Conservation (phyloP, 2,888 invertebrate genomes). For the Parnassius apollo region DNA sequence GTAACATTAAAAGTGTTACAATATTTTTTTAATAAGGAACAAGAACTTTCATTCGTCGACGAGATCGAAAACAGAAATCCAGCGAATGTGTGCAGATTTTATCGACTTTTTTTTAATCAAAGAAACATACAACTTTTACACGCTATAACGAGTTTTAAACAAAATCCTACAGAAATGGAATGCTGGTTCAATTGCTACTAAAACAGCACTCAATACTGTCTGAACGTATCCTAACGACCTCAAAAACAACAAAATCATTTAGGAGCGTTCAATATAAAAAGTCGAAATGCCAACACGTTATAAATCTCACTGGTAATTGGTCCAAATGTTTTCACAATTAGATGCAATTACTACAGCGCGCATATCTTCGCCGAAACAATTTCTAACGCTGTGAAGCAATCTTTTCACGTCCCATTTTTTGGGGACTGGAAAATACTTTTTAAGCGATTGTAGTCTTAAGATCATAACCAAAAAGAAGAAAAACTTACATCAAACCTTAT, state of each 20-base stretch:
- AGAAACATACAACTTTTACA: too few species aligned
- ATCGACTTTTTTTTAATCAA: too few species aligned
- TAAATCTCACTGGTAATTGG: slow-evolving; percentile 26
- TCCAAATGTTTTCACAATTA: slow-evolving; percentile 23
- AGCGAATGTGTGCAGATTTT: too few species aligned
- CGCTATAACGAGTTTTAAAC: neutral
- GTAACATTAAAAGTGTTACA: too few species aligned
- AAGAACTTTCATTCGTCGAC: too few species aligned
- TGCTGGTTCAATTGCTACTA: neutral
- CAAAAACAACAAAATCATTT: slow-evolving; percentile 7
- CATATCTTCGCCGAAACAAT: slow-evolving; percentile 5
- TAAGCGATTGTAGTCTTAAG: too few species aligned
- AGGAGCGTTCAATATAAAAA: slow-evolving; percentile 16
- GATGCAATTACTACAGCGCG: slow-evolving; percentile 19
- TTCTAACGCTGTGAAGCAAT: slow-evolving; percentile 1
- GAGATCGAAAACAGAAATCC: too few species aligned
- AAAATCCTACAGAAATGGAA: slow-evolving; percentile 1
- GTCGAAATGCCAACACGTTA: slow-evolving; percentile 21
- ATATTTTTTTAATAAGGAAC: too few species aligned
- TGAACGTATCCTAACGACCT: slow-evolving; percentile 8
- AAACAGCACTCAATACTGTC: neutral
- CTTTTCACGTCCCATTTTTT: neutral
- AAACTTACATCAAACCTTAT: too few species aligned
- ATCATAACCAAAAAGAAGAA: too few species aligned
- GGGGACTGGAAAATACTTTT: too few species aligned